Evolutionary conservation across 2,113 vertebrate genomes (phyloP).

Genomic region (Stegostoma tigrinum): DNA sequence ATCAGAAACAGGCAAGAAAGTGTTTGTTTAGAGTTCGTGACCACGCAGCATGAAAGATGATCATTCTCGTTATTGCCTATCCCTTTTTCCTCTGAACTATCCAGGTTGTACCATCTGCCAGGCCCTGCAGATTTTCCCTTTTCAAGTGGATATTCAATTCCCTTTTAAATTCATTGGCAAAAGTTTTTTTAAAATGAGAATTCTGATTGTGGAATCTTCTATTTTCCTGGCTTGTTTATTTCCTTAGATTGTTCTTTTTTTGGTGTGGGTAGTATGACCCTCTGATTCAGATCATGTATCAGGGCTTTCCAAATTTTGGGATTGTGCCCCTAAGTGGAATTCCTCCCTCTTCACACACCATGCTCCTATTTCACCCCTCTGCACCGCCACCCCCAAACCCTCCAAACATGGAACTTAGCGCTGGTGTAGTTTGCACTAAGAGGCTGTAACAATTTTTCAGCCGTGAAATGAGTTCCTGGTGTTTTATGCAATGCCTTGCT

Average conservation of each 20-base stretch:
- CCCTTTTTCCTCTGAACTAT: background rate
- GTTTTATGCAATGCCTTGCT: background rate
- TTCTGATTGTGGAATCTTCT: background rate
- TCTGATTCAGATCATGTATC: background rate
- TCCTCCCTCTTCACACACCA: too few species aligned
- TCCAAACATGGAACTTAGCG: too few species aligned
- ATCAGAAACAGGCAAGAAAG: background rate
- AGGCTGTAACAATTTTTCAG: too few species aligned
- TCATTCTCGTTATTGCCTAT: background rate
- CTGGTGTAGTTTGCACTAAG: too few species aligned
- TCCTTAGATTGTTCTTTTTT: background rate
- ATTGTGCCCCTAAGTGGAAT: too few species aligned
- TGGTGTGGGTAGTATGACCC: background rate
- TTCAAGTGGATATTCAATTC: background rate
- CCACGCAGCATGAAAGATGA: too few species aligned
- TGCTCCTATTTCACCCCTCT: too few species aligned
- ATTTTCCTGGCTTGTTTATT: background rate
- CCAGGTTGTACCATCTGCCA: background rate
- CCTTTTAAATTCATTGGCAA: background rate
- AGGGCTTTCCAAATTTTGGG: too few species aligned
- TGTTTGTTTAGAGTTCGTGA: background rate
- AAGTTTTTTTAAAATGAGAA: background rate
- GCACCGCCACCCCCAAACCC: too few species aligned
- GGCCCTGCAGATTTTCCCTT: background rate
- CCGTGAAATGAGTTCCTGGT: too few species aligned